Evolutionary conservation across 1,140 invertebrate species (phyloP).

Genomic region (Adelges cooleyi): DNA sequence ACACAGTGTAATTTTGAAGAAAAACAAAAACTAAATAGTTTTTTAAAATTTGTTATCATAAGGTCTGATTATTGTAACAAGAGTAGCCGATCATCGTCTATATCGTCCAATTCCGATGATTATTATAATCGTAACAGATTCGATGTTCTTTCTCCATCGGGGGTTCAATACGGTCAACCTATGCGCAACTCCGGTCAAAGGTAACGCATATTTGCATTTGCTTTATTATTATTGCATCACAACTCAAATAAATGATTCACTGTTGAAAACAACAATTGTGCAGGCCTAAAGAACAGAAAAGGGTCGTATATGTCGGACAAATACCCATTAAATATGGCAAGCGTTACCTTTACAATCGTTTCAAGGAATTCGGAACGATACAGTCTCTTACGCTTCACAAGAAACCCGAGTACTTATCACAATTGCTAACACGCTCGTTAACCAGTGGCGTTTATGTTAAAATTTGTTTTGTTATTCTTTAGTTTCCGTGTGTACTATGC

Average conservation of each 20-base stretch:
- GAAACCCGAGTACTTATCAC: not conserved
- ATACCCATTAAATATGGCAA: conserved; percentile 18
- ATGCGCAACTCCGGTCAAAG: not conserved
- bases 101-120: not conserved
- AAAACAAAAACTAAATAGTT: too few species aligned
- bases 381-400: conserved; percentile 16
- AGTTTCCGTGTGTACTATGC: conserved; percentile 25
- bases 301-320: conserved; percentile 21
- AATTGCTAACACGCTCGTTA: not conserved
- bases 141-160: not conserved
- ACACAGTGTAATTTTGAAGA: too few species aligned
- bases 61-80: conserved; percentile 2
- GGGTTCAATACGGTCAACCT: not conserved
- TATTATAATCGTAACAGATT: not conserved
- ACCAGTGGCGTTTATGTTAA: not conserved
- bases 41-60: not conserved
- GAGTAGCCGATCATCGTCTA: conserved; percentile 1
- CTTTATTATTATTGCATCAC: not conserved
- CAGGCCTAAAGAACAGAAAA: conserved; percentile 1
- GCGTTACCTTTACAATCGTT: conserved; percentile 6
- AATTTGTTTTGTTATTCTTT: not conserved
- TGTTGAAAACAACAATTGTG: not conserved
- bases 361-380: conserved; percentile 8
- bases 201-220: not conserved
- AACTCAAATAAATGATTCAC: not conserved